These are phyloP conservation scores for Philotrypesis tridentata DNA, from an alignment of 1,140 invertebrate species.

Conservation along the genomic window DNA sequence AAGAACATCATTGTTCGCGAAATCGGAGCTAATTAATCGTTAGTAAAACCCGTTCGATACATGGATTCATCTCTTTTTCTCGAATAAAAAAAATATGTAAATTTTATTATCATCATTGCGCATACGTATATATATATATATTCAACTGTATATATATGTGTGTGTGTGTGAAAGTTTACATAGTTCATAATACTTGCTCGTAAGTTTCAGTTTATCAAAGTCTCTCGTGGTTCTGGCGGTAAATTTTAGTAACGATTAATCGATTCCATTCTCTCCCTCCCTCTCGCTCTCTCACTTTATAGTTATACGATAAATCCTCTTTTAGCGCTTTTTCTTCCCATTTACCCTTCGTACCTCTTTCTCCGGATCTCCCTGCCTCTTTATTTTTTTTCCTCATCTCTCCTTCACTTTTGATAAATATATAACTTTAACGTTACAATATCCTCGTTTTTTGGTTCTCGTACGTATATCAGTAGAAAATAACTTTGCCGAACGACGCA, in stretches of 20 bases:
- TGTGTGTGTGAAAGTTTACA: neutral
- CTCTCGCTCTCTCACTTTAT: too few relatives aligned
- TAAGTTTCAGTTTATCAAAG: conserved; percentile 1
- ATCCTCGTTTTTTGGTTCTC: neutral
- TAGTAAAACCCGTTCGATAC: conserved; percentile 6
- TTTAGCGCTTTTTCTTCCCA: neutral
- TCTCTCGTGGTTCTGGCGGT: neutral
- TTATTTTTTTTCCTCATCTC: neutral
- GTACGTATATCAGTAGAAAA: conserved; percentile 6
- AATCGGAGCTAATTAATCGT: conserved; percentile 15
- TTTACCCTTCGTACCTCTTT: neutral
- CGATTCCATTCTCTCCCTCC: neutral
- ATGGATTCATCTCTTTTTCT: neutral
- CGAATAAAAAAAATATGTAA: neutral
- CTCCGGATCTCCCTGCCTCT: neutral
- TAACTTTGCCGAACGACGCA: neutral
- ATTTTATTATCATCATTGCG: neutral
- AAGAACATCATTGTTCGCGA: neutral
- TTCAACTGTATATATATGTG: neutral
- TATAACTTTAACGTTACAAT: neutral
- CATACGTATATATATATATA: neutral
- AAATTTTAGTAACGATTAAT: conserved; percentile 39
- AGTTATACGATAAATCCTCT: neutral
- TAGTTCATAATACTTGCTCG: neutral
- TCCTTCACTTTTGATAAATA: neutral